Percentiles rank a stretch among this genome's conserved stretches.
phyloP scores from a whole-genome alignment of 2,113 vertebrate species.

The Echinops telfairi region DNA sequence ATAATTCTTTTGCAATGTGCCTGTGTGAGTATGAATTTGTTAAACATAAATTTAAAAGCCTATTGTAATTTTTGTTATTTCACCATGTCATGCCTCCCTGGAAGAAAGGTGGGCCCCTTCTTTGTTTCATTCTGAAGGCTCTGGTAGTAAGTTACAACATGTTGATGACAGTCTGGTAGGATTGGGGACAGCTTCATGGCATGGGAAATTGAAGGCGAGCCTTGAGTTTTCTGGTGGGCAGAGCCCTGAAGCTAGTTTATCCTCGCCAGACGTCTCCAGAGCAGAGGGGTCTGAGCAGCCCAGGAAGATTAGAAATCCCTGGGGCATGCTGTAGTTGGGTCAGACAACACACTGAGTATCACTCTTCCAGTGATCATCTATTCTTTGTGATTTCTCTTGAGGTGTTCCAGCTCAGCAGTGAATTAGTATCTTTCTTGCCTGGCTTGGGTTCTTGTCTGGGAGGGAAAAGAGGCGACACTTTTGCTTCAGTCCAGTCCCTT shows the following conservation, averaged over 20 bases:
- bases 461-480: constrained; percentile 20
- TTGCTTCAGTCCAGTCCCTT: background rate
- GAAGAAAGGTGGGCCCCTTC: background rate
- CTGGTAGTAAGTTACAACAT: background rate
- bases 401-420: background rate
- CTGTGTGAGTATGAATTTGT: background rate
- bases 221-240: background rate
- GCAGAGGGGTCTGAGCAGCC: background rate
- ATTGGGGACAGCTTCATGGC: background rate
- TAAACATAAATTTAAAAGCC: background rate
- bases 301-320: background rate
- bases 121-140: fast-evolving
- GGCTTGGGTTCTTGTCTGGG: constrained; percentile 35
- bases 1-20: background rate
- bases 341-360: background rate
- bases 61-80: background rate
- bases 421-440: constrained; percentile 31
- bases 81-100: background rate
- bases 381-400: constrained; percentile 38
- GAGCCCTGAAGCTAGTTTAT: background rate
- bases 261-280: background rate
- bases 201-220: background rate
- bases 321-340: background rate
- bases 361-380: background rate
- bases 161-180: background rate